Percentiles rank a stretch among this genome's conserved stretches.
Conservation (phyloP, 2,888 invertebrate genomes). For the Oeneis ivallda region DNA sequence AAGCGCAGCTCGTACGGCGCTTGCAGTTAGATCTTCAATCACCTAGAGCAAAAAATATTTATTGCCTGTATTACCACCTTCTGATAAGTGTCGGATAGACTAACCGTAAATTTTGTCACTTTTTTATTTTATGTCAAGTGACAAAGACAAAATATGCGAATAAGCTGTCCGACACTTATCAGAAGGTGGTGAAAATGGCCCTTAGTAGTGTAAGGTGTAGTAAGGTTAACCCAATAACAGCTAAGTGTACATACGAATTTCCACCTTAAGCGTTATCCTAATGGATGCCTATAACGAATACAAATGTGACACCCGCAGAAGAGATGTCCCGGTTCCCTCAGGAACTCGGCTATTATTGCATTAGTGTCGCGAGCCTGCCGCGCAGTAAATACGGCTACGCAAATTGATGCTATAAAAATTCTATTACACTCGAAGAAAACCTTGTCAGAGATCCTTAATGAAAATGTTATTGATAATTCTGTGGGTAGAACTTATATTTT, state of each 20-base stretch:
- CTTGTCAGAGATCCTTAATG: slow-evolving; percentile 3
- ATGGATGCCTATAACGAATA: background rate
- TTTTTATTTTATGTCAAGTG: too few relatives aligned
- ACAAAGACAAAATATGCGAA: too few relatives aligned
- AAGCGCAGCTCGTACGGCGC: background rate
- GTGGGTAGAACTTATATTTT: background rate
- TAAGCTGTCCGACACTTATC: too few relatives aligned
- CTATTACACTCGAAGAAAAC: slow-evolving; percentile 19
- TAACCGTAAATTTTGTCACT: too few relatives aligned
- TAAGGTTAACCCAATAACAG: too few relatives aligned
- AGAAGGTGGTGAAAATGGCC: too few relatives aligned
- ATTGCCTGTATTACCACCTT: too few relatives aligned
- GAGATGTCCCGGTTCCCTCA: slow-evolving; percentile 15
- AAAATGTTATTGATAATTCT: background rate
- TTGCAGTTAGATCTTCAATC: too few relatives aligned
- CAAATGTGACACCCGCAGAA: slow-evolving; percentile 4
- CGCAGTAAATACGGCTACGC: slow-evolving; percentile 10
- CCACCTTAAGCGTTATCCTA: background rate
- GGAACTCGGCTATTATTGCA: slow-evolving; percentile 27
- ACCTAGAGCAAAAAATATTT: too few relatives aligned
- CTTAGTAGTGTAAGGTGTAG: too few relatives aligned
- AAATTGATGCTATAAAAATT: slow-evolving; percentile 20
- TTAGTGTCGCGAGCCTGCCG: slow-evolving; percentile 19
- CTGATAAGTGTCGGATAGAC: too few relatives aligned
- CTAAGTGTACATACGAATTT: background rate